Evolutionary conservation across 1,140 invertebrate genomes (phyloP).

Genomic region (Idris sp.): DNA sequence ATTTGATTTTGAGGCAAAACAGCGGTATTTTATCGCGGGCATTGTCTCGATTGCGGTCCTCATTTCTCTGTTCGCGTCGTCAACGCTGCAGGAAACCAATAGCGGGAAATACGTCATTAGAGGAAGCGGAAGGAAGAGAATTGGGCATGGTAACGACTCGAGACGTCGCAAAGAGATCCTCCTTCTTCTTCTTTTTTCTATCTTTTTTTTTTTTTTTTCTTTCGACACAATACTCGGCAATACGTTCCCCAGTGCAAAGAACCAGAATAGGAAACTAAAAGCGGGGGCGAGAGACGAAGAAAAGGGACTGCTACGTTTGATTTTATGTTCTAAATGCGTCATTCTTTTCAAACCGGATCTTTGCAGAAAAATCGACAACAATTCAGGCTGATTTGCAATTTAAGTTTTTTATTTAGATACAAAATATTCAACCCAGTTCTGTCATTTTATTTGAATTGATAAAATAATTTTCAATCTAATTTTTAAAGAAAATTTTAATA

Average conservation of each 20-base stretch:
- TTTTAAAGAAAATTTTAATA: no score
- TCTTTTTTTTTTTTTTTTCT: no score
- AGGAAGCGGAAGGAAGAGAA: constrained; percentile 65
- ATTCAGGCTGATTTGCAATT: constrained; percentile 21
- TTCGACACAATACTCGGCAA: constrained; percentile 30
- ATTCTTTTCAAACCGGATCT: constrained; percentile 50
- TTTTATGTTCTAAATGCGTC: constrained; percentile 58
- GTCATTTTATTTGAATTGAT: no score
- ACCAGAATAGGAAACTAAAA: constrained; percentile 46
- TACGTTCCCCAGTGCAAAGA: constrained; percentile 43
- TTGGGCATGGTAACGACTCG: constrained; percentile 65
- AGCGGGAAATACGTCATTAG: constrained; percentile 74
- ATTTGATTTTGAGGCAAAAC: constrained; percentile 44
- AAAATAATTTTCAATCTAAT: no score
- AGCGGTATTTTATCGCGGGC: constrained; percentile 42
- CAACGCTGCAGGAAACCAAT: constrained; percentile 70
- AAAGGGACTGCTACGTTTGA: constrained; percentile 55
- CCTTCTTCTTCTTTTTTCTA: no score
- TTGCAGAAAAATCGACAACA: constrained; percentile 19
- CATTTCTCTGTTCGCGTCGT: constrained; percentile 61
- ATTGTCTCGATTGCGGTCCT: constrained; percentile 47
- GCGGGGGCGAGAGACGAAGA: constrained; percentile 52
- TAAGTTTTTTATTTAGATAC: constrained; percentile 1
- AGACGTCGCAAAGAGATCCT: constrained; percentile 55
- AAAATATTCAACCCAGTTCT: no score